Evolutionary conservation across 2,113 vertebrate genomes (phyloP).

Genomic region (Zingel zingel): DNA sequence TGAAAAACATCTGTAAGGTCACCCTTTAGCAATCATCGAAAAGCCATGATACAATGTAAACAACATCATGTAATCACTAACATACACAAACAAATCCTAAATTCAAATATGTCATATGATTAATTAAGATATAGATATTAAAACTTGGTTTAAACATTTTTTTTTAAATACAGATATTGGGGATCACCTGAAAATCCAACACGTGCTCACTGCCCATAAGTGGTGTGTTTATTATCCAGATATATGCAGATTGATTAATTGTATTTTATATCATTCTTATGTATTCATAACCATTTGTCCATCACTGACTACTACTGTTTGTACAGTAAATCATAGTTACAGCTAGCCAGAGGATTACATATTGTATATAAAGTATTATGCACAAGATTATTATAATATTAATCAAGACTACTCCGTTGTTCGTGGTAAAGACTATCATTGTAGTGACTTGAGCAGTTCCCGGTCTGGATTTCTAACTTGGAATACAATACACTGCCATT

Average conservation of each 20-base stretch:
- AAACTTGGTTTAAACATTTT: background rate
- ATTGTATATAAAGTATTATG: background rate
- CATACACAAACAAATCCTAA: too few relatives aligned
- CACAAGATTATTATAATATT: background rate
- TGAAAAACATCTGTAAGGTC: too few relatives aligned
- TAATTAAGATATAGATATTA: background rate
- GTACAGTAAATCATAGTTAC: background rate
- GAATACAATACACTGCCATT: background rate
- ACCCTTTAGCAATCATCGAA: too few relatives aligned
- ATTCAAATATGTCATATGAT: too few relatives aligned
- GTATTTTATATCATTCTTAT: background rate
- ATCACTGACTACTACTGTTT: background rate
- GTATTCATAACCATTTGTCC: background rate
- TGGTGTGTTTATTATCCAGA: background rate
- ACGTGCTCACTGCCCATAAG: background rate
- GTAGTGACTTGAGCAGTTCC: background rate
- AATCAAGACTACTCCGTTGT: background rate
- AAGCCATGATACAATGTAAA: too few relatives aligned
- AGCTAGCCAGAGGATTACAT: background rate
- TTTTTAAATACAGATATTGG: background rate
- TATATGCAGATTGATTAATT: background rate
- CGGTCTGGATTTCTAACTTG: background rate
- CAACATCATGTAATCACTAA: too few relatives aligned
- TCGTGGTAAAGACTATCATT: background rate
- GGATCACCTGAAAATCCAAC: background rate